Conservation (phyloP, 1,140 invertebrate species). For the Anoplophora glabripennis region DNA sequence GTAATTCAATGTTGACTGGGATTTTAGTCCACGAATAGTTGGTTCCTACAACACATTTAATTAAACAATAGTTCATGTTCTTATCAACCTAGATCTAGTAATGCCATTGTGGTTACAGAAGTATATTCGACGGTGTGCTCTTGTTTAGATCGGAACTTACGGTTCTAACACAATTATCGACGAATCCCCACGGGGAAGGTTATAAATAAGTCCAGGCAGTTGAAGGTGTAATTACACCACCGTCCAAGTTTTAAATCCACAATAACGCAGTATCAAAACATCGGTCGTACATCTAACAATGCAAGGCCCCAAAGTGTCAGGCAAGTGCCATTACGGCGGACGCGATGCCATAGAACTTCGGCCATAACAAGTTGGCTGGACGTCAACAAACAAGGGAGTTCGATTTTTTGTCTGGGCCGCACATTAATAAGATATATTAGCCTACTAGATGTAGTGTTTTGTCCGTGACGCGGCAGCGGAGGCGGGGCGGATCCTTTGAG, state of each 20-base stretch:
- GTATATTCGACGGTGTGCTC: no score
- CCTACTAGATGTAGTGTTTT: constrained; percentile 28
- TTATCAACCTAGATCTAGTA: no score
- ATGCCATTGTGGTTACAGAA: no score
- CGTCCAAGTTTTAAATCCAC: constrained; percentile 16
- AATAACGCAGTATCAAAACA: constrained; percentile 17
- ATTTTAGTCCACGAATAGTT: no score
- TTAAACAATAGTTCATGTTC: no score
- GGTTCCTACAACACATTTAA: no score
- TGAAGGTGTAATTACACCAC: no score
- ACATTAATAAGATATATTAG: constrained; percentile 32
- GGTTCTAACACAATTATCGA: no score
- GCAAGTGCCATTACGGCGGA: constrained; percentile 23
- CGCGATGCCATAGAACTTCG: constrained; percentile 19
- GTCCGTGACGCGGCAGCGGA: constrained; percentile 17
- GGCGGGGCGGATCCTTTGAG: not conserved
- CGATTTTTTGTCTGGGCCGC: constrained; percentile 24
- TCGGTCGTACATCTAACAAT: constrained; percentile 8
- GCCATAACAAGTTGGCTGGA: constrained; percentile 22
- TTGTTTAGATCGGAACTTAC: no score
- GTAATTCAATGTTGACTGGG: no score
- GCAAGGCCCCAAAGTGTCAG: constrained; percentile 24
- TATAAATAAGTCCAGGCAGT: no score
- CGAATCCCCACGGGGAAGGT: no score
- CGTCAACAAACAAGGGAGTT: constrained; percentile 31